Conservation (phyloP, 2,797 vertebrate species). For the Neostethus bicornis region DNA sequence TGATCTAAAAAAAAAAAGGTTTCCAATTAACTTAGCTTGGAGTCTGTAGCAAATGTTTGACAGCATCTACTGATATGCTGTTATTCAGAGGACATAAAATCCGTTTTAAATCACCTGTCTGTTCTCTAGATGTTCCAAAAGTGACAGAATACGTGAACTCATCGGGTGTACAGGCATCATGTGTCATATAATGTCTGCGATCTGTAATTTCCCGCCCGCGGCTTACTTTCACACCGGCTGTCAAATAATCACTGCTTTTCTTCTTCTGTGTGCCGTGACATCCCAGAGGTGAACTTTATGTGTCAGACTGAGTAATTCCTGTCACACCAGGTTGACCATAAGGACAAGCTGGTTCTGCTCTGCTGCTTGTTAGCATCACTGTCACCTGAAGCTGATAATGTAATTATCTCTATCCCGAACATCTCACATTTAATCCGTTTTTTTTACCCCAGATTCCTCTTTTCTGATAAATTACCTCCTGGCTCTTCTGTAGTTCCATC, state of each 20-base stretch:
- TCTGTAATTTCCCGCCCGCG: neutral
- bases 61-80: neutral
- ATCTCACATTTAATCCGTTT: slow-evolving; percentile 23
- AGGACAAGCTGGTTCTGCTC: slow-evolving; percentile 21
- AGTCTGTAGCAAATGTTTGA: neutral
- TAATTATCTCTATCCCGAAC: slow-evolving; percentile 39
- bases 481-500: slow-evolving; percentile 11
- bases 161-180: neutral
- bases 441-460: slow-evolving; percentile 18
- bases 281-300: slow-evolving; percentile 2
- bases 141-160: neutral
- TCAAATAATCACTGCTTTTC: neutral
- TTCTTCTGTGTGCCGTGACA: slow-evolving; percentile 12
- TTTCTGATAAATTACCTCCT: slow-evolving; percentile 21
- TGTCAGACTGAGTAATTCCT: slow-evolving; percentile 5
- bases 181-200: neutral
- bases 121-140: neutral
- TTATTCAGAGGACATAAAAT: too few relatives aligned
- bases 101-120: slow-evolving; percentile 1
- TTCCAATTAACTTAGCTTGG: too few relatives aligned
- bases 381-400: slow-evolving; percentile 42
- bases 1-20: too few relatives aligned
- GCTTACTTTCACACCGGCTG: neutral
- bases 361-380: slow-evolving; percentile 32
- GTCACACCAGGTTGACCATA: neutral